These are phyloP conservation scores for Pinctada fucata DNA, from an alignment of 2,888 invertebrate genomes.

Conservation along the genomic window DNA sequence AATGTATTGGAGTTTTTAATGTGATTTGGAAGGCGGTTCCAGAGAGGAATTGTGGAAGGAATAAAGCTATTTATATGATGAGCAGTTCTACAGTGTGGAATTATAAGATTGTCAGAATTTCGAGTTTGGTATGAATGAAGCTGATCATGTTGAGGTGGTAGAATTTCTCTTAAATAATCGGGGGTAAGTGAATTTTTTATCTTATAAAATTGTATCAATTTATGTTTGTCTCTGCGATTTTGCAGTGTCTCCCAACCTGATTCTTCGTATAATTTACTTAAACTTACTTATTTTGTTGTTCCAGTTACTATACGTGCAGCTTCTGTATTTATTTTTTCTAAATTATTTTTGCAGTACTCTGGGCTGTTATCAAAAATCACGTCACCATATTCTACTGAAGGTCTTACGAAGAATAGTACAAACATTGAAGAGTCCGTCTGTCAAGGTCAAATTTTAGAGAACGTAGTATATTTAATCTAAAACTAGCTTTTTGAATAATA, in stretches of 20 bases:
- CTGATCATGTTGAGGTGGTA: neutral
- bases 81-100: neutral
- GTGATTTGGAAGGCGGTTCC: neutral
- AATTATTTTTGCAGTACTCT: neutral
- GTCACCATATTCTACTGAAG: neutral
- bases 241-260: neutral
- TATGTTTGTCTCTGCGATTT: neutral
- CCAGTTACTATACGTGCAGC: neutral
- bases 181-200: neutral
- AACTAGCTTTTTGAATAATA: neutral
- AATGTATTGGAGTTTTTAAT: neutral
- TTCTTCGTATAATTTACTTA: neutral
- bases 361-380: neutral
- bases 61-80: neutral
- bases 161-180: neutral
- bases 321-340: neutral
- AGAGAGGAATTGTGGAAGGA: constrained; percentile 3
- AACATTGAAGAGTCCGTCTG: neutral
- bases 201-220: neutral
- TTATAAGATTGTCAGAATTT: neutral
- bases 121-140: neutral
- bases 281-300: neutral
- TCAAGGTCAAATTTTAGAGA: neutral
- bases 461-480: neutral
- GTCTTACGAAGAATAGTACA: neutral